Evolutionary conservation across 2,888 invertebrate genomes (phyloP).

Genomic region (Mactromeris polynyma): DNA sequence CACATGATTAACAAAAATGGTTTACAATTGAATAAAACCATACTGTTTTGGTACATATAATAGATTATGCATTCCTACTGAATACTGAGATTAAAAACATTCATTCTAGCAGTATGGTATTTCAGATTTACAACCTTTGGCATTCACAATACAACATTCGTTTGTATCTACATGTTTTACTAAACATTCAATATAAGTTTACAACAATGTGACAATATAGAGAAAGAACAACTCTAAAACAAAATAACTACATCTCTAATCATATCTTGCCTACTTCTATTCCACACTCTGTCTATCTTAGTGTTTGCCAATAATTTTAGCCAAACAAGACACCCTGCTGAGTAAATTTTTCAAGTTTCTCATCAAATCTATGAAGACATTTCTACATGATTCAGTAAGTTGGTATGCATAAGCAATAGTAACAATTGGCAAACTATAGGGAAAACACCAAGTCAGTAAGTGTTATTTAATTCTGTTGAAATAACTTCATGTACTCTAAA

Average conservation of each 20-base stretch:
- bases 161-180: not conserved
- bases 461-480: too few relatives aligned
- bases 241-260: conserved; percentile 3
- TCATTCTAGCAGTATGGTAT: not conserved
- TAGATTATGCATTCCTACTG: too few relatives aligned
- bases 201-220: conserved; percentile 1
- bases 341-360: too few relatives aligned
- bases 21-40: not conserved
- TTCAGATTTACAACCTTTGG: not conserved
- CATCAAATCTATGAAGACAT: too few relatives aligned
- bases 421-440: too few relatives aligned
- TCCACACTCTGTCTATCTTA: not conserved
- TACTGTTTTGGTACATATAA: not conserved
- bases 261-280: not conserved
- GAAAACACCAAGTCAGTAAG: too few relatives aligned
- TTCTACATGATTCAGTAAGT: too few relatives aligned
- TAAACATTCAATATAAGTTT: not conserved
- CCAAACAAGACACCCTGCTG: too few relatives aligned
- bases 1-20: too few relatives aligned
- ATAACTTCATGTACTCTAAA: too few relatives aligned
- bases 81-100: not conserved
- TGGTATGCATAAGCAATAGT: too few relatives aligned
- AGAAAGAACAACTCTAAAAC: not conserved
- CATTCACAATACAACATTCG: not conserved
- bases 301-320: too few relatives aligned